These are phyloP conservation scores for Ernsta delagoae DNA, from an alignment of 2,888 invertebrate species.

Conservation along the genomic window DNA sequence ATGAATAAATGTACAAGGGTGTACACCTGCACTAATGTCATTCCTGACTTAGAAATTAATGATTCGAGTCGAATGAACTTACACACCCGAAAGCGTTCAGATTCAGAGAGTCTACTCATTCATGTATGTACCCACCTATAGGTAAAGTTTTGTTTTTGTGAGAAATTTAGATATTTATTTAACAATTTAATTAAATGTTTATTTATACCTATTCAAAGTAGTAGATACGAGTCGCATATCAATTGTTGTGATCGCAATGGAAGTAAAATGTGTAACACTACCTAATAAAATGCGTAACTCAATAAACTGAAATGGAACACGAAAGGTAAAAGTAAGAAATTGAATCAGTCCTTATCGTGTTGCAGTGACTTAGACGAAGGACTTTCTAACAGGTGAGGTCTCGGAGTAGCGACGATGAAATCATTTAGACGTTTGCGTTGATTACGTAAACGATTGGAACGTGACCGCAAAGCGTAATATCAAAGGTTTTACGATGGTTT, in stretches of 20 bases:
- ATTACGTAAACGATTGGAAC: constrained; percentile 28
- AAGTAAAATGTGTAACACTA: too few relatives aligned
- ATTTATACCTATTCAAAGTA: too few relatives aligned
- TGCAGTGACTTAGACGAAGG: constrained; percentile 16
- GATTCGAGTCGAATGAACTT: constrained; percentile 26
- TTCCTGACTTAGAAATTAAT: constrained; percentile 39
- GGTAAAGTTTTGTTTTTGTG: too few relatives aligned
- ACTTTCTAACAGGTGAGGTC: constrained; percentile 23
- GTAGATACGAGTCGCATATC: too few relatives aligned
- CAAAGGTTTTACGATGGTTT: constrained; percentile 25
- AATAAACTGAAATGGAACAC: constrained; percentile 19
- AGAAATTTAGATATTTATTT: too few relatives aligned
- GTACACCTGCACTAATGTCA: constrained; percentile 46
- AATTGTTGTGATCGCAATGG: too few relatives aligned
- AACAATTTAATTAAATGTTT: too few relatives aligned
- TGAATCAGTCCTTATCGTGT: constrained; percentile 25
- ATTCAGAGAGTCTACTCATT: not conserved
- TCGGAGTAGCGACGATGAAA: constrained; percentile 26
- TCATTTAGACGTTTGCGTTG: constrained; percentile 27
- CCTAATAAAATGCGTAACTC: not conserved
- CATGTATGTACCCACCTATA: too few relatives aligned
- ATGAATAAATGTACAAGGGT: constrained; percentile 40
- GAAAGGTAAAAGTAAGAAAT: constrained; percentile 29
- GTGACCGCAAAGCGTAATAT: constrained; percentile 28
- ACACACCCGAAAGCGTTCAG: constrained; percentile 15